Conservation (phyloP, 2,888 invertebrate species). For the Stenurella melanura region DNA sequence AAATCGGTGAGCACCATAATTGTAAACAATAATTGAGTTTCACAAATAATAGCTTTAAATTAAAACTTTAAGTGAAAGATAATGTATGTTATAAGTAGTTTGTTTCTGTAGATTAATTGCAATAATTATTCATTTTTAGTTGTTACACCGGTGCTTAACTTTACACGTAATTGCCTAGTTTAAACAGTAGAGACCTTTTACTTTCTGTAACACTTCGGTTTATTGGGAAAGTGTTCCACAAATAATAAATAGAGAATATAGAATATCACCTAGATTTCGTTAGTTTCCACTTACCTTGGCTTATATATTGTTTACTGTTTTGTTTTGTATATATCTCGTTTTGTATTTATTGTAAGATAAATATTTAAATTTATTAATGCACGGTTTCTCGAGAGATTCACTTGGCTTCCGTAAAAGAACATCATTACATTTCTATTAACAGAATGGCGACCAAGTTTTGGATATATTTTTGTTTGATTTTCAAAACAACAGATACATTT, state of each 20-base stretch:
- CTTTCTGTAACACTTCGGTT: slow-evolving; percentile 31
- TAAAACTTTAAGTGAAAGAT: slow-evolving; percentile 8
- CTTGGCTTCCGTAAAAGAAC: no score
- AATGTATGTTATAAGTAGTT: slow-evolving; percentile 1
- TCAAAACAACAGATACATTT: no score
- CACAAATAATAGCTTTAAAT: neutral
- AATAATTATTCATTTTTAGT: slow-evolving; percentile 23
- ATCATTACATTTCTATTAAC: no score
- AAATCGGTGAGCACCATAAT: neutral
- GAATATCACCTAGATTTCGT: slow-evolving; percentile 10
- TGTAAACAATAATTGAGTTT: neutral
- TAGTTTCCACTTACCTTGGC: slow-evolving; percentile 19
- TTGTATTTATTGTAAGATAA: neutral
- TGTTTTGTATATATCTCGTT: neutral
- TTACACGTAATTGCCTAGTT: slow-evolving; percentile 15
- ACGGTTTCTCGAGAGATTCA: no score
- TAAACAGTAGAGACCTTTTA: slow-evolving; percentile 24
- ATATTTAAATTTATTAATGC: neutral
- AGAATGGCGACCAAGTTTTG: no score
- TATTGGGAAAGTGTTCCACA: slow-evolving; percentile 42
- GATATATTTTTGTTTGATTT: no score
- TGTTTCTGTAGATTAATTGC: slow-evolving; percentile 27
- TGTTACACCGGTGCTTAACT: neutral
- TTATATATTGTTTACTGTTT: neutral
- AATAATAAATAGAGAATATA: slow-evolving; percentile 15